Base-by-base conservation (phyloP, 2,888 invertebrate species). In the Tineola bisselliella region DNA sequence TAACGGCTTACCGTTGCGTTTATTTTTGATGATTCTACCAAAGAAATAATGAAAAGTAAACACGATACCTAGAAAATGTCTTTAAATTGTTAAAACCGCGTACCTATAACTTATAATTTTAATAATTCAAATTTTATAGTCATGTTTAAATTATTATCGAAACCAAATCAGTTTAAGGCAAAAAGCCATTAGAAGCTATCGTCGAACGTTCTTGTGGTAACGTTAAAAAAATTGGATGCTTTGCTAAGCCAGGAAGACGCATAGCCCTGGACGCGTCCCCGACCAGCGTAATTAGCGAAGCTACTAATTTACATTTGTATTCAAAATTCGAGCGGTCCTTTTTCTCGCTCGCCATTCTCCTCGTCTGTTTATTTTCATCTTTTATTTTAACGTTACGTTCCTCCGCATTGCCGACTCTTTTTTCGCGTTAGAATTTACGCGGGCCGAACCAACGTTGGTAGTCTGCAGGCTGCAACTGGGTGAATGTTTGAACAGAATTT, bases 241-340 rank as follows among this genome's bases (percentile, higher is more conserved):
- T 76, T 71, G 61, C 76, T 86, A 86, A 86, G 87, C 83, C 84
- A 70, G 73, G 73, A 87, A 87, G 86, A 87, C 79, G 84, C 82
- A 87, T 84, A 75, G 83, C 86, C 79, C 76, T 71, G 77, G 70
- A 83, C 83, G 84, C 79, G 83, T 82, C 44, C 30, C 58, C 81
- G 79, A 78, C 77, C 69, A 70, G 74, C 80, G 86, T 87, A 88
- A 88, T 88, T 88, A 88, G 87, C 83, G 78, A 80, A 80, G 84
- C 81, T 84, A 84, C 87, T 87, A 87, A 88, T 88, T 88, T 87
- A 87, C 88, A 87, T 88, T 88, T 87, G 88, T 87, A 88, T 88
- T 88, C 87, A 88, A 87, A 87, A 87, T 88, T 87, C 87, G 84
- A 84, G 86, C 83, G 75, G 71, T 74, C 77, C 79, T 79, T 81